phyloP scores from a whole-genome alignment of 1,140 invertebrate species.

The Magallana ariakensis region DNA sequence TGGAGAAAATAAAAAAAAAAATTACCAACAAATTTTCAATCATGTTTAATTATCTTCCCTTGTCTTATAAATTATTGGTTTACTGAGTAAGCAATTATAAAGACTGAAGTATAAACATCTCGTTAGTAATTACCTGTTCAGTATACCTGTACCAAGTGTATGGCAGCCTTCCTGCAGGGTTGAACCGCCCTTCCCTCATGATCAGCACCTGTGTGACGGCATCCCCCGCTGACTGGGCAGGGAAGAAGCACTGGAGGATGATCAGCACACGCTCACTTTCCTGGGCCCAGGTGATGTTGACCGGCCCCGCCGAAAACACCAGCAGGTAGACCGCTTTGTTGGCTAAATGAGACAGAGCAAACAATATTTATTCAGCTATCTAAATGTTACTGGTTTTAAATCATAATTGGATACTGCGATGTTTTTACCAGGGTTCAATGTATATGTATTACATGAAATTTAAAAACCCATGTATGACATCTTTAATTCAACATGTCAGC shows the following conservation, averaged over 20 bases:
- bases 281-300: conserved; percentile 72
- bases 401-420: no score
- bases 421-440: no score
- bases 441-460: no score
- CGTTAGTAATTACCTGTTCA: conserved; percentile 57
- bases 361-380: neutral
- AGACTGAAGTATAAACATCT: no score
- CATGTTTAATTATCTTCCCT: no score
- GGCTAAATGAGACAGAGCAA: conserved; percentile 44
- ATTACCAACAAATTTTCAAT: no score
- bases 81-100: no score
- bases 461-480: no score
- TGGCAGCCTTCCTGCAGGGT: conserved; percentile 74
- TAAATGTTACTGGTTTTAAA: no score
- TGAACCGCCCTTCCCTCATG: conserved; percentile 60
- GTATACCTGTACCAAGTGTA: conserved; percentile 71
- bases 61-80: no score
- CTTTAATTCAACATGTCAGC: no score
- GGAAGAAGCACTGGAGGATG: conserved; percentile 76
- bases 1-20: no score
- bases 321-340: conserved; percentile 67
- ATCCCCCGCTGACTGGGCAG: conserved; percentile 74
- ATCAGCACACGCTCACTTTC: conserved; percentile 57
- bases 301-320: conserved; percentile 73
- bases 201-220: conserved; percentile 68